These are phyloP conservation scores for Micromys minutus DNA, from an alignment of 2,113 vertebrate species.

Conservation along the genomic window DNA sequence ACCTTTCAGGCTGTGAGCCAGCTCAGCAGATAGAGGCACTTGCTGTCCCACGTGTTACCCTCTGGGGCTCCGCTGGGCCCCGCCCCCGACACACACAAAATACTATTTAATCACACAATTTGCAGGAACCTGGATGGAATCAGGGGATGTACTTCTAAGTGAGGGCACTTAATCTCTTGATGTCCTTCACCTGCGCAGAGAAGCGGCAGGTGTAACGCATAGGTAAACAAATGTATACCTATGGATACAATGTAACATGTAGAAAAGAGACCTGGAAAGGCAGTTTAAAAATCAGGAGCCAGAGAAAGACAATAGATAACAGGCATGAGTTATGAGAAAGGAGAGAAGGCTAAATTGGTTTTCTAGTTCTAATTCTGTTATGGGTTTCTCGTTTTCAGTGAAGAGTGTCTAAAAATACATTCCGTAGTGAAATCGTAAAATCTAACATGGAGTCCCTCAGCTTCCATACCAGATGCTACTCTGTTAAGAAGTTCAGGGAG, in stretches of 20 bases:
- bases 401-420: background rate
- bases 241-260: background rate
- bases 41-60: background rate
- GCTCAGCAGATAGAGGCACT: background rate
- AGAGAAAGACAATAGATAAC: background rate
- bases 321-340: background rate
- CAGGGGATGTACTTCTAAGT: background rate
- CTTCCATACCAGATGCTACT: background rate
- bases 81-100: background rate
- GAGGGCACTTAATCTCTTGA: background rate
- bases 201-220: background rate
- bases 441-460: background rate
- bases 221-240: background rate
- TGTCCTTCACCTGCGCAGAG: background rate
- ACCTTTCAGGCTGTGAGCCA: background rate
- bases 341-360: background rate
- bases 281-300: background rate
- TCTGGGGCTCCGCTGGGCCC: background rate
- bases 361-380: background rate
- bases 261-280: background rate
- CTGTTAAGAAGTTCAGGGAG: background rate
- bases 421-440: background rate
- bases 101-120: background rate
- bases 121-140: background rate
- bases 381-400: background rate